A percentile compares a stretch with the other conserved stretches of the same genome.
Evolutionary conservation across 2,113 vertebrate genomes (phyloP).

Genomic region (Polyodon spathula): DNA sequence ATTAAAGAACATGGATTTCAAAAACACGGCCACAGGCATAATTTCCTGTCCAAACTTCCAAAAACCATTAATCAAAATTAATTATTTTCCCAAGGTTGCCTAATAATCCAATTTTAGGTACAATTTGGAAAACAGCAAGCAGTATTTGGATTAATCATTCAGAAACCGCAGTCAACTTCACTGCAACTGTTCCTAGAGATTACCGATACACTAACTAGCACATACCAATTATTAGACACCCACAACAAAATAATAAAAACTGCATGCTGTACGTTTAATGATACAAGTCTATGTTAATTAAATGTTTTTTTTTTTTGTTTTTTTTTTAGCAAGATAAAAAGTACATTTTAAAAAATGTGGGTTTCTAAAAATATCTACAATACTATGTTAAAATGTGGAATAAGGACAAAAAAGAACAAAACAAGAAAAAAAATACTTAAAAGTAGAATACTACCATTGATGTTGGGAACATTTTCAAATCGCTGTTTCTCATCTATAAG

Average conservation of each 20-base stretch:
- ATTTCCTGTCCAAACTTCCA: conserved; percentile 70
- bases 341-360: too few relatives aligned
- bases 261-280: too few relatives aligned
- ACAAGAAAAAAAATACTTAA: conserved; percentile 49
- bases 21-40: conserved; percentile 46
- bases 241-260: too few relatives aligned
- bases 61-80: conserved; percentile 57
- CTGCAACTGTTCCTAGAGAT: too few relatives aligned
- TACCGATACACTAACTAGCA: too few relatives aligned
- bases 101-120: conserved; percentile 14
- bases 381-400: conserved; percentile 22
- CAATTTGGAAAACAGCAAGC: not conserved
- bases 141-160: too few relatives aligned
- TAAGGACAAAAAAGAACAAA: conserved; percentile 25
- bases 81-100: conserved; percentile 32
- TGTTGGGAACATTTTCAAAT: conserved; percentile 75
- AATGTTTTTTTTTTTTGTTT: too few relatives aligned
- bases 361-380: conserved; percentile 17
- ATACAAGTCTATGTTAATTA: too few relatives aligned
- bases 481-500: conserved; percentile 75
- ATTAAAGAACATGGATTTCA: conserved; percentile 10
- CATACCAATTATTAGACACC: too few relatives aligned
- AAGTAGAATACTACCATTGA: conserved; percentile 69
- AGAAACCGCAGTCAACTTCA: too few relatives aligned
- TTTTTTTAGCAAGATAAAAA: too few relatives aligned